A percentile compares a stretch with the other conserved stretches of the same genome.
These are phyloP conservation scores for Emmelina monodactyla DNA, from an alignment of 2,888 invertebrate species.

Conservation along the genomic window DNA sequence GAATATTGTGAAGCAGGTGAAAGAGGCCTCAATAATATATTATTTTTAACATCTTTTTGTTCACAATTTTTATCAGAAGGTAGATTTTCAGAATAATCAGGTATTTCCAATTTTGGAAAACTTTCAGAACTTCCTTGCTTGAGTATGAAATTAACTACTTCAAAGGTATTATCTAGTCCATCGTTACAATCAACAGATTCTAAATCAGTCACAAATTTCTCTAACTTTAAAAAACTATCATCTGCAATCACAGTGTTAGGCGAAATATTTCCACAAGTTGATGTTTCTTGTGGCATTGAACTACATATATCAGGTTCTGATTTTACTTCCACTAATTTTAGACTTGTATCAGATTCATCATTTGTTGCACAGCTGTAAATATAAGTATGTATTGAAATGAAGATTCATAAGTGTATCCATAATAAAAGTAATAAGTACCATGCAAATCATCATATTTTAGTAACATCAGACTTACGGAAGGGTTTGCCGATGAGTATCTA, in stretches of 20 bases:
- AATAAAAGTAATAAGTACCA: not conserved
- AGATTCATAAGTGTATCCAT: no score
- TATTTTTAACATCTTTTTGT: not conserved
- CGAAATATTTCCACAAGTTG: not conserved
- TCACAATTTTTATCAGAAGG: not conserved
- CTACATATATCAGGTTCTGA: slow-evolving; percentile 40
- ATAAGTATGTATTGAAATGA: not conserved
- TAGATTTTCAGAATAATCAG: no score
- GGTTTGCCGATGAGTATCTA: slow-evolving; percentile 19
- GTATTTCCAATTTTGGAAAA: no score
- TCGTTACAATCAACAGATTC: slow-evolving; percentile 20
- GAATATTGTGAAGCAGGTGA: slow-evolving; percentile 7
- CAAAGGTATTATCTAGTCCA: slow-evolving; percentile 34
- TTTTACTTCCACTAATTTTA: slow-evolving; percentile 37
- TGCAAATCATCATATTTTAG: not conserved
- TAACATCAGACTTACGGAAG: slow-evolving; percentile 24
- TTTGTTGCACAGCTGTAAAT: slow-evolving; percentile 6
- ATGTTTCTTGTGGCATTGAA: no score
- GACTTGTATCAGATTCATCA: slow-evolving; percentile 22
- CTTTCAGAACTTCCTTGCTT: slow-evolving; percentile 25
- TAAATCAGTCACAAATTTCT: slow-evolving; percentile 29
- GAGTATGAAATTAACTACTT: slow-evolving; percentile 35
- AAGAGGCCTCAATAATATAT: not conserved
- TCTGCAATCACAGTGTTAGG: slow-evolving; percentile 15
- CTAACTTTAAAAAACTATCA: slow-evolving; percentile 36